Evolutionary conservation across 2,797 vertebrate genomes (phyloP), one percentile per base, ranked within the genome.

Genomic region (Coluber constrictor): DNA sequence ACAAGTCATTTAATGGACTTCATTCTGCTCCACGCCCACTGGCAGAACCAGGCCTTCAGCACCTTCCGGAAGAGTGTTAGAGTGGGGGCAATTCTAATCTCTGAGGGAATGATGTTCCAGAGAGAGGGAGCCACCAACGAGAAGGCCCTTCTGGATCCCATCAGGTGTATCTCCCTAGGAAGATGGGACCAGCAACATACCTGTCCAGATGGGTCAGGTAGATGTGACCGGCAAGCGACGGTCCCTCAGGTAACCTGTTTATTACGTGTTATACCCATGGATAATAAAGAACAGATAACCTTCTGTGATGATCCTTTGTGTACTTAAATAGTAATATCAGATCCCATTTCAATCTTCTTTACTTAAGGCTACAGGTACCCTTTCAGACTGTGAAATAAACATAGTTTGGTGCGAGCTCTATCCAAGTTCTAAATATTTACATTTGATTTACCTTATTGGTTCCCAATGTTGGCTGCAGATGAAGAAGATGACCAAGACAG

Each of bases 401-500:
- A 29, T 61, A 66, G 55, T 90, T 55, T 56, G 70, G 10, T 37
- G 8, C 37, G 29, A 10, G 23, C 43, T n/a, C 90, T 91, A 6
- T 61, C 27, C 6, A 1, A 63, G 63, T 12, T 74, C 15, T 79
- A 54, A 37, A 61, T 88, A 47, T 25, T 29, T 87, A 27, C 43
- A 2, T 6, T 57, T 88, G 54, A 54, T 70, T 57, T 55, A 27
- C 57, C 51, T 1, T 54, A 54, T 91, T 60, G 63, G 86, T 55
- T 91, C 37, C 0, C 87, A n/a, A 74, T 93, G 37, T 95, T 16
- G 0, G 55, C 91, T 66, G 5, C 97, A 99, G 99, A 97, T 96
- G 97, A 97, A 92, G 97, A 97, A 10, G 96, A 97, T 0, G 70
- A 98, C 7, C 96, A 98, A 7, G 96, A 98, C 92, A 96, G 97